These are phyloP conservation scores for Apantesis nais DNA, from an alignment of 2,888 invertebrate genomes.

Conservation along the genomic window DNA sequence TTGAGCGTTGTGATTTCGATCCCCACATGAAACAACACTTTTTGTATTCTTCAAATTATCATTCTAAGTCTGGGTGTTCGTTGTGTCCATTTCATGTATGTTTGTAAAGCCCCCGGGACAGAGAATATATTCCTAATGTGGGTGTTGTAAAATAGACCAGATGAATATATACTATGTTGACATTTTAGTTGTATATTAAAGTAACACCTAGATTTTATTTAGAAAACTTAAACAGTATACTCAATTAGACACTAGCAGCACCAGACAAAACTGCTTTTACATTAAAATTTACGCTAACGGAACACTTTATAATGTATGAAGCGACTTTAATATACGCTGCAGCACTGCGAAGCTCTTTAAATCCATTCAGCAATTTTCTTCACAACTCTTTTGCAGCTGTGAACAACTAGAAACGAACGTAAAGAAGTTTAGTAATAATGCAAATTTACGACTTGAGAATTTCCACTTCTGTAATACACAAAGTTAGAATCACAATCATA, in stretches of 20 bases:
- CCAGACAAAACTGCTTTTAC: neutral
- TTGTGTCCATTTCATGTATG: no score
- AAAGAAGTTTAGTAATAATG: conserved; percentile 25
- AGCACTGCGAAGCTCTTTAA: neutral
- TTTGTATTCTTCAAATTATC: no score
- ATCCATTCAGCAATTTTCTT: conserved; percentile 19
- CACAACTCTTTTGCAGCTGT: conserved; percentile 9
- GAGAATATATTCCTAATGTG: no score
- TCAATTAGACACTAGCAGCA: neutral
- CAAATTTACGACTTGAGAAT: conserved; percentile 29
- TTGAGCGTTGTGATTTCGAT: no score
- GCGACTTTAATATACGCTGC: neutral
- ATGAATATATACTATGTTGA: no score
- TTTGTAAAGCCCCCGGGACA: no score
- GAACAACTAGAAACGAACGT: conserved; percentile 10
- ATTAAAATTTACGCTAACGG: neutral
- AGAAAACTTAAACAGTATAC: neutral
- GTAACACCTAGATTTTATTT: no score
- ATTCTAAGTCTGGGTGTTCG: no score
- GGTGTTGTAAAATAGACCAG: no score
- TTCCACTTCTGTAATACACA: conserved; percentile 22
- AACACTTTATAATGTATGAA: neutral
- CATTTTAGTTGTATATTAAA: no score
- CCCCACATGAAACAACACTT: no score
- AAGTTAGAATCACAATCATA: conserved; percentile 20